Conservation (phyloP, 2,888 invertebrate genomes). For the Napeogenes sylphis region DNA sequence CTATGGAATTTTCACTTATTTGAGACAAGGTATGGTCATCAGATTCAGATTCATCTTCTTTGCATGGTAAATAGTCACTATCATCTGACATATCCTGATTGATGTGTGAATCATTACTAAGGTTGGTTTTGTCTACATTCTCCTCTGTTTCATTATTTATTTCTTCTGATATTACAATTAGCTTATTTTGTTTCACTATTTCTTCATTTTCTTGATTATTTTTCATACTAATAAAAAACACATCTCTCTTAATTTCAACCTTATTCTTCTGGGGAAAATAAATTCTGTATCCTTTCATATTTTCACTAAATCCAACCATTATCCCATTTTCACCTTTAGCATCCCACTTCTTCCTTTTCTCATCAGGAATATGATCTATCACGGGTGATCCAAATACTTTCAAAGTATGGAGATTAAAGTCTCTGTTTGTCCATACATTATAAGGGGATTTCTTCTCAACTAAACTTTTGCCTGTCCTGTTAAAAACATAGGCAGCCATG, state of each 20-base stretch:
- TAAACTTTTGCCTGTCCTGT: constrained; percentile 24
- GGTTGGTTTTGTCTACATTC: no score
- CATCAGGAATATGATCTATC: constrained; percentile 15
- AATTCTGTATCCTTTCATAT: constrained; percentile 22
- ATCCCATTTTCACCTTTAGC: constrained; percentile 29
- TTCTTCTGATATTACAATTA: not conserved
- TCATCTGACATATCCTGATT: no score
- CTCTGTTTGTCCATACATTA: constrained; percentile 22
- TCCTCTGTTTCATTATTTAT: not conserved
- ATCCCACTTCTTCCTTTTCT: constrained; percentile 33
- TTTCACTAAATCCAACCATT: constrained; percentile 28
- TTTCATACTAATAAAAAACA: no score
- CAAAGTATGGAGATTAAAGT: not conserved
- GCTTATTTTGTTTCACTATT: not conserved
- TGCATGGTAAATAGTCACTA: no score
- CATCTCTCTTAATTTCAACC: constrained; percentile 12
- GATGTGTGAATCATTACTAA: no score
- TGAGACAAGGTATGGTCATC: not conserved
- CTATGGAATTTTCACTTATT: not conserved
- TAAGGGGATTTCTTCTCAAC: constrained; percentile 18
- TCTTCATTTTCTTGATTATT: no score
- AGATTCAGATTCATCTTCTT: not conserved
- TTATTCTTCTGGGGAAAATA: constrained; percentile 13
- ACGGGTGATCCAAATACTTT: constrained; percentile 13
- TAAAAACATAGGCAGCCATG: constrained; percentile 30